Conservation (phyloP, 1,140 invertebrate genomes). For the Phenacoccus solenopsis region DNA sequence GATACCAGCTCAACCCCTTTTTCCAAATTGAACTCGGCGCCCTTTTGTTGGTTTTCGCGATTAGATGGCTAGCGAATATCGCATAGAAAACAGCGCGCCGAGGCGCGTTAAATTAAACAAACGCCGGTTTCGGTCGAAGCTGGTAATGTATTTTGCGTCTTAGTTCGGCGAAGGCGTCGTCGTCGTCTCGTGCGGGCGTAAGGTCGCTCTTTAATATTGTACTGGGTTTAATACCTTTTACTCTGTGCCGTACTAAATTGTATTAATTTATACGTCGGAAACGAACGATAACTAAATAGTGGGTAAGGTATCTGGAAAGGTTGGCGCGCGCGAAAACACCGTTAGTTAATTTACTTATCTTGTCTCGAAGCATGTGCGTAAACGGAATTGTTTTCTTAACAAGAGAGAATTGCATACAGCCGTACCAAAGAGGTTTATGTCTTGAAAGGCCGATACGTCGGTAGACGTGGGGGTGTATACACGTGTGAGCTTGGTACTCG, state of each 20-base stretch:
- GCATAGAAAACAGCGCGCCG: not conserved
- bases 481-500: too few relatives aligned
- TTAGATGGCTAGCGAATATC: not conserved
- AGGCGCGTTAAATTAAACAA: too few relatives aligned
- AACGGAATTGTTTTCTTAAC: slow-evolving; percentile 6
- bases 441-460: too few relatives aligned
- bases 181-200: not conserved
- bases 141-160: not conserved
- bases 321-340: slow-evolving; percentile 1
- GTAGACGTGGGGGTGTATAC: too few relatives aligned
- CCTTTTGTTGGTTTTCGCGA: not conserved
- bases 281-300: slow-evolving; percentile 13
- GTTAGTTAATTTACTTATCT: slow-evolving; percentile 18
- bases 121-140: too few relatives aligned
- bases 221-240: not conserved
- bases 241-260: slow-evolving; percentile 2
- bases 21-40: too few relatives aligned
- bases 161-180: not conserved
- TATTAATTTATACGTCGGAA: slow-evolving; percentile 17
- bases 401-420: too few relatives aligned
- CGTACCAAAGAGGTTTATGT: too few relatives aligned
- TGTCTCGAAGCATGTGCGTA: not conserved
- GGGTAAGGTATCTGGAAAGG: not conserved
- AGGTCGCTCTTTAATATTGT: not conserved
- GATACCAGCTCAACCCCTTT: not conserved